Percentiles rank a stretch among this genome's conserved stretches.
These are phyloP conservation scores for Strix uralensis DNA, from an alignment of 2,113 vertebrate species.

Conservation along the genomic window DNA sequence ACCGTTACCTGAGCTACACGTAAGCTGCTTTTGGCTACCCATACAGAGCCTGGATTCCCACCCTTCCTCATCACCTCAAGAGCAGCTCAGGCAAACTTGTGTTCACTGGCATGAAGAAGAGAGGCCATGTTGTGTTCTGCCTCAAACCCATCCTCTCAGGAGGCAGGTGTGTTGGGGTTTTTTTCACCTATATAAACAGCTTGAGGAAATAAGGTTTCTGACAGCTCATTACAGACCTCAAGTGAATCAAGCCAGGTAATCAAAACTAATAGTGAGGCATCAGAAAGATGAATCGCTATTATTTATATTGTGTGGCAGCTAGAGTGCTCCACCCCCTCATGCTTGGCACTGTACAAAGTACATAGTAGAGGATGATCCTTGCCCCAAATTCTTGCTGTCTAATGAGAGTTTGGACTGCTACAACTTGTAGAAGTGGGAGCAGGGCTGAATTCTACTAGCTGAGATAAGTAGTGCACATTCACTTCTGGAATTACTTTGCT, in stretches of 20 bases:
- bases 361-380: not conserved
- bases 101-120: not conserved
- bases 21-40: not conserved
- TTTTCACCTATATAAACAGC: not conserved
- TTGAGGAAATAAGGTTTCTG: slow-evolving; percentile 23
- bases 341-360: not conserved
- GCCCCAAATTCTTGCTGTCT: not conserved
- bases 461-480: not conserved
- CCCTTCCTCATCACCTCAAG: not conserved
- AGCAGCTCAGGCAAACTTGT: not conserved
- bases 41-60: not conserved
- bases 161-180: not conserved
- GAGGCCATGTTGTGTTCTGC: not conserved
- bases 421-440: not conserved
- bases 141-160: not conserved
- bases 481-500: not conserved
- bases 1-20: not conserved
- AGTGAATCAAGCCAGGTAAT: slow-evolving; percentile 32
- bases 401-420: not conserved
- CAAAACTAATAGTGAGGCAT: not conserved
- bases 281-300: not conserved
- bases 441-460: not conserved
- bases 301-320: not conserved
- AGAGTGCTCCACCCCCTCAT: not conserved
- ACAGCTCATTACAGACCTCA: not conserved